These are phyloP conservation scores for Lithobius niger DNA, from an alignment of 1,140 invertebrate genomes.

Conservation along the genomic window DNA sequence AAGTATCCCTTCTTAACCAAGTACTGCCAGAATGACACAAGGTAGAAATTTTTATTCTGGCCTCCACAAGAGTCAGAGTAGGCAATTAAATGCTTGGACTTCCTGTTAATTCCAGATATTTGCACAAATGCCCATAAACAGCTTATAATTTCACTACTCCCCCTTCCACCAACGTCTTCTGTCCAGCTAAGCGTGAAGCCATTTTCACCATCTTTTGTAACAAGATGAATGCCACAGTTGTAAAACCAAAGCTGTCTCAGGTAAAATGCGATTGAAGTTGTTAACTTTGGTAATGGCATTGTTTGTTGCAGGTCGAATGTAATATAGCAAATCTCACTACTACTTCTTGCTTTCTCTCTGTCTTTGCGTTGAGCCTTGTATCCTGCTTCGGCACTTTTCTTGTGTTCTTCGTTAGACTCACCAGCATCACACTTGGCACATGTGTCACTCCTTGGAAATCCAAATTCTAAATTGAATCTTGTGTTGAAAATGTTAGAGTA, in stretches of 20 bases:
- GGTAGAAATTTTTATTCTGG: constrained; percentile 27
- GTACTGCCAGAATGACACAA: constrained; percentile 15
- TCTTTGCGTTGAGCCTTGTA: not conserved
- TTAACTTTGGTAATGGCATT: no score
- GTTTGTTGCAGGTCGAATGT: constrained; percentile 27
- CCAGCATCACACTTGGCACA: not conserved
- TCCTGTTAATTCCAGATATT: constrained; percentile 2
- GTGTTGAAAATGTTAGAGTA: not conserved
- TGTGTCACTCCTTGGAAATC: not conserved
- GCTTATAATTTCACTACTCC: constrained; percentile 24
- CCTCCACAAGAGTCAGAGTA: constrained; percentile 26
- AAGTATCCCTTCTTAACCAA: constrained; percentile 9
- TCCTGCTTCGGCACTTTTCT: not conserved
- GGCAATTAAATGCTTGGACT: constrained; percentile 20
- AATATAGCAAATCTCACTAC: not conserved
- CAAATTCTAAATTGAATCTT: not conserved
- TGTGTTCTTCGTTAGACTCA: not conserved
- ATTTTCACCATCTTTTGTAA: constrained; percentile 13
- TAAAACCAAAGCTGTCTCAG: constrained; percentile 29
- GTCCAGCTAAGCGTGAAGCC: constrained; percentile 26
- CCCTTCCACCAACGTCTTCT: constrained; percentile 24
- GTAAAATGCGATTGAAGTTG: constrained; percentile 25
- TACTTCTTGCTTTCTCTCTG: not conserved
- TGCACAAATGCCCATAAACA: constrained; percentile 22
- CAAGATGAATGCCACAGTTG: constrained; percentile 29